A percentile compares a stretch with the other conserved stretches of the same genome.
Conservation (phyloP, 1,140 invertebrate species). For the Sitobion miscanthi region DNA sequence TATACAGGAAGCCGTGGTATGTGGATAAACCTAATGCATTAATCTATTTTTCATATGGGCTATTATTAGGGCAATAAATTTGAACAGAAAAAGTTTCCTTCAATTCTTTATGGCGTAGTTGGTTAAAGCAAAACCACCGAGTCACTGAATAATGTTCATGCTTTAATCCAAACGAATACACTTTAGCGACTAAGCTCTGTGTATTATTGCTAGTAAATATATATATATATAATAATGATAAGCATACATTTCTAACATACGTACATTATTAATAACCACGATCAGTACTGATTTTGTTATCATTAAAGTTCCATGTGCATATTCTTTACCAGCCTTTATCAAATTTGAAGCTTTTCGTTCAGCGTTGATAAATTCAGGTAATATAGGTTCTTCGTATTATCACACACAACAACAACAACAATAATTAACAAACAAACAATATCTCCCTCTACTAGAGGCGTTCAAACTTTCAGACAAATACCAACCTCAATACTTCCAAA, state of each 20-base stretch:
- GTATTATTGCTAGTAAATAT: neutral
- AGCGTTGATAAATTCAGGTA: neutral
- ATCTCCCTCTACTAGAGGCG: neutral
- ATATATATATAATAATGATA: neutral
- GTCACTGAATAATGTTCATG: neutral
- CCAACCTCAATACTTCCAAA: neutral
- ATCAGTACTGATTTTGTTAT: neutral
- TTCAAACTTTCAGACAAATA: neutral
- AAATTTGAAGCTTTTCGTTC: neutral
- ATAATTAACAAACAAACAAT: neutral
- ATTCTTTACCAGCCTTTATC: neutral
- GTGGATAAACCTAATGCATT: no score
- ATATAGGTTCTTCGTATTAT: neutral
- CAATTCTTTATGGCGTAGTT: no score
- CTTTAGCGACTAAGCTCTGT: neutral
- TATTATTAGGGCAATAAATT: no score
- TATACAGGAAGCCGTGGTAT: no score
- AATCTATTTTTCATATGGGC: no score
- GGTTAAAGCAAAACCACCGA: neutral
- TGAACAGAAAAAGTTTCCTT: no score
- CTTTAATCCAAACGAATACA: neutral
- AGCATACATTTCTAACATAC: neutral
- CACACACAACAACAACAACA: neutral
- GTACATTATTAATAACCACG: neutral
- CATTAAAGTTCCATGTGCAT: neutral